Evolutionary conservation across 2,113 vertebrate genomes (phyloP).

Genomic region (Emydocephalus ijimae): DNA sequence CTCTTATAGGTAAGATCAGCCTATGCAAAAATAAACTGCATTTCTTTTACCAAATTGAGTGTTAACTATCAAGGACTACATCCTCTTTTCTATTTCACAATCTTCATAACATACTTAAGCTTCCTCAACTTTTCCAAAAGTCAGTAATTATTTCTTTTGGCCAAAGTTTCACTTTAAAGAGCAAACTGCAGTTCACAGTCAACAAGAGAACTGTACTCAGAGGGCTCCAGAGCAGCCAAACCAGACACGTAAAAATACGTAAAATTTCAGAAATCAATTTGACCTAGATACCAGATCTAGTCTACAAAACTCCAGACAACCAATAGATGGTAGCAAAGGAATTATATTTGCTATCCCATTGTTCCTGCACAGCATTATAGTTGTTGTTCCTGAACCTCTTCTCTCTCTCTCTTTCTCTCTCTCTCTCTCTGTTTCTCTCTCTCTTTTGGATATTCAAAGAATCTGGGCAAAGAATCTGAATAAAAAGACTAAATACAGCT

Average conservation of each 20-base stretch:
- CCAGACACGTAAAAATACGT: background rate
- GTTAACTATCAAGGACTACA: background rate
- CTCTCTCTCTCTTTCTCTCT: background rate
- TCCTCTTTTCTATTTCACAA: conserved; percentile 56
- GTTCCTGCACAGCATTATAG: background rate
- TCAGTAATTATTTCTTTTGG: conserved; percentile 61
- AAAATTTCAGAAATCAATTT: background rate
- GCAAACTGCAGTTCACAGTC: background rate
- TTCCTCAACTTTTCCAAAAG: conserved; percentile 43
- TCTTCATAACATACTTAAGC: conserved; percentile 2
- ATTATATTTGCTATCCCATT: background rate
- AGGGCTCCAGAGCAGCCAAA: background rate
- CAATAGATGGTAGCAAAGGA: background rate
- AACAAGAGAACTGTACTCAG: conserved; percentile 7
- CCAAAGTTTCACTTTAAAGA: background rate
- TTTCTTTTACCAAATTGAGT: conserved; percentile 13
- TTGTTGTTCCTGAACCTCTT: background rate
- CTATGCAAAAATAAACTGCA: background rate
- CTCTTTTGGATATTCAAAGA: background rate
- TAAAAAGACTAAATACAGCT: background rate
- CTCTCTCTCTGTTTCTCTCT: background rate
- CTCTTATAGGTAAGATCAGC: fast-evolving
- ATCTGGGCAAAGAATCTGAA: background rate
- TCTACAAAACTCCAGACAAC: background rate
- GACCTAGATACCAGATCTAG: background rate